phyloP scores from a whole-genome alignment of 2,113 vertebrate genomes.

The Phalacrocorax brasilianus region DNA sequence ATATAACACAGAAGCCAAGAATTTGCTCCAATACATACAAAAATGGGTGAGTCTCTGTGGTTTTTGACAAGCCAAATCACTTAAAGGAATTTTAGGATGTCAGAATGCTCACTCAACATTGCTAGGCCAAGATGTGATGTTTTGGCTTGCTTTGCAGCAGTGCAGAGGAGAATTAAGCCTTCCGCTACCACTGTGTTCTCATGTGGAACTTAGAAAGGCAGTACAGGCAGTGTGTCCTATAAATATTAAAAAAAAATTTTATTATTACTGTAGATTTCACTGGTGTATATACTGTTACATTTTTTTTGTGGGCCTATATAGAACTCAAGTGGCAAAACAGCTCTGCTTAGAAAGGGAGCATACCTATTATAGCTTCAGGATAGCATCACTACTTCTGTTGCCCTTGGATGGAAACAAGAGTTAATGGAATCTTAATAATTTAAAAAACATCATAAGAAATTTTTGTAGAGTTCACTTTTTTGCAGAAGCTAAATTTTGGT shows the following conservation, averaged over 20 bases:
- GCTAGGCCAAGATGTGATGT: neutral
- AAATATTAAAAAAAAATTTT: neutral
- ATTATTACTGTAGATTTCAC: neutral
- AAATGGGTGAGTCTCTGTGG: neutral
- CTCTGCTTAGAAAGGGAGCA: neutral
- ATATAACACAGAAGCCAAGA: neutral
- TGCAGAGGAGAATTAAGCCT: neutral
- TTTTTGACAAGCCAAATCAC: neutral
- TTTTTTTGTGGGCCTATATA: neutral
- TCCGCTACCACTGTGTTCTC: neutral
- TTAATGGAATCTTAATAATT: neutral
- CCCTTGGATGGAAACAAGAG: neutral
- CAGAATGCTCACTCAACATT: neutral
- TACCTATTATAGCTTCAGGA: neutral
- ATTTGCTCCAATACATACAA: neutral
- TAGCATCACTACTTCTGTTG: neutral
- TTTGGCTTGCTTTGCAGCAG: neutral
- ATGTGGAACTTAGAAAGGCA: neutral
- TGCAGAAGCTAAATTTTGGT: neutral
- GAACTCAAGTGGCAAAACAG: neutral
- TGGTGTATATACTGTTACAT: neutral
- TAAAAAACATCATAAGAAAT: neutral
- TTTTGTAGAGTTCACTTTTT: neutral
- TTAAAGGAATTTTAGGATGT: too few relatives aligned
- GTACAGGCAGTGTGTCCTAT: neutral